Evolutionary conservation across 2,797 vertebrate species (phyloP).

Genomic region (Crax fasciolata): DNA sequence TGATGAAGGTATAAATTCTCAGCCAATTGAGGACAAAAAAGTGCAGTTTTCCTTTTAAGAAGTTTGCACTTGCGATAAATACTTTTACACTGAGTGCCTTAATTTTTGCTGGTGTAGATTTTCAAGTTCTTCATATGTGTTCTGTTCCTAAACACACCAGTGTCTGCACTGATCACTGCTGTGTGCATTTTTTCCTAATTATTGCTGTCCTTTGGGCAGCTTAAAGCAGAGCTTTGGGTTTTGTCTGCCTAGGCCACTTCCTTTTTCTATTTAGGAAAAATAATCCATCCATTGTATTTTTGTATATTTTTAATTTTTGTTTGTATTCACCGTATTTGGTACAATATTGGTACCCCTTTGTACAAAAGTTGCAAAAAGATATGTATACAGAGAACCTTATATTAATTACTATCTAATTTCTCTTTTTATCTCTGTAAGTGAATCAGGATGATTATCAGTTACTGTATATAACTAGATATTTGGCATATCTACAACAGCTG

Average conservation of each 20-base stretch:
- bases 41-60: not conserved
- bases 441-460: not conserved
- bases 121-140: rapidly evolving
- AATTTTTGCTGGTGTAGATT: not conserved
- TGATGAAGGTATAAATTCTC: not conserved
- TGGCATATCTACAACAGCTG: not conserved
- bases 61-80: not conserved
- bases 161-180: no score
- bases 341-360: not conserved
- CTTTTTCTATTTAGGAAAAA: not conserved
- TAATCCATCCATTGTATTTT: not conserved
- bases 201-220: not conserved
- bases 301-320: not conserved
- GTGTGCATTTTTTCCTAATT: not conserved
- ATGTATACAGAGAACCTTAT: not conserved
- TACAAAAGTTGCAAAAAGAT: not conserved
- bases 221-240: not conserved
- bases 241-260: not conserved
- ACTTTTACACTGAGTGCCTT: not conserved
- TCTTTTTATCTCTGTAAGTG: not conserved
- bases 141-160: not conserved
- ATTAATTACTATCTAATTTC: not conserved
- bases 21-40: not conserved
- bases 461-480: not conserved
- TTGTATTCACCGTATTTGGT: not conserved